A percentile compares a stretch with the other conserved stretches of the same genome.
Evolutionary conservation across 1,140 invertebrate genomes (phyloP).

Genomic region (Macrobrachium nipponense): DNA sequence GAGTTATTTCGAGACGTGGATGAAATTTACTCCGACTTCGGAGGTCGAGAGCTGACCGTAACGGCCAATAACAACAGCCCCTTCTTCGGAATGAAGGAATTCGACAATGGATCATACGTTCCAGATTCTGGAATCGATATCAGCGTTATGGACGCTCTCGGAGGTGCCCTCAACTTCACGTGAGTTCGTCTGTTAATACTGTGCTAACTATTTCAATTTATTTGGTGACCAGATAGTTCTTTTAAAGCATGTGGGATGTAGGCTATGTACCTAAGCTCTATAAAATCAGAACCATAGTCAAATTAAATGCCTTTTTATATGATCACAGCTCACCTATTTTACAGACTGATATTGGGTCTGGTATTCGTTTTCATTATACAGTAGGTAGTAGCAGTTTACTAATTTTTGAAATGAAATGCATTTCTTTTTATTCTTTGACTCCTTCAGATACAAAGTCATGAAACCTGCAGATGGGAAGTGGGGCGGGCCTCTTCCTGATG

Average conservation of each 20-base stretch:
- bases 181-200: conserved; percentile 8
- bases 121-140: conserved; percentile 31
- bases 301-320: too few species aligned
- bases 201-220: not conserved
- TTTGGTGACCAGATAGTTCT: not conserved
- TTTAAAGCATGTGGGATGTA: not conserved
- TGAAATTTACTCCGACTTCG: conserved; percentile 15
- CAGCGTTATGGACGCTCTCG: conserved; percentile 26
- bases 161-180: conserved; percentile 41
- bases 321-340: too few species aligned
- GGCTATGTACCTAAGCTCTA: too few species aligned
- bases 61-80: conserved; percentile 40
- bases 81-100: conserved; percentile 35
- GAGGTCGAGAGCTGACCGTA: conserved; percentile 22
- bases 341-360: too few species aligned
- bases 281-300: too few species aligned
- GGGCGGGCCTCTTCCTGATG: conserved; percentile 26
- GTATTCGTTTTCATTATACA: too few species aligned
- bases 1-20: not conserved
- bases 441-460: conserved; percentile 20
- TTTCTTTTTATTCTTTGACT: not conserved
- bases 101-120: conserved; percentile 31
- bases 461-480: conserved; percentile 38
- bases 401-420: not conserved
- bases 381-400: not conserved